Evolutionary conservation across 2,888 invertebrate species (phyloP).

Genomic region (Cephus runcator): DNA sequence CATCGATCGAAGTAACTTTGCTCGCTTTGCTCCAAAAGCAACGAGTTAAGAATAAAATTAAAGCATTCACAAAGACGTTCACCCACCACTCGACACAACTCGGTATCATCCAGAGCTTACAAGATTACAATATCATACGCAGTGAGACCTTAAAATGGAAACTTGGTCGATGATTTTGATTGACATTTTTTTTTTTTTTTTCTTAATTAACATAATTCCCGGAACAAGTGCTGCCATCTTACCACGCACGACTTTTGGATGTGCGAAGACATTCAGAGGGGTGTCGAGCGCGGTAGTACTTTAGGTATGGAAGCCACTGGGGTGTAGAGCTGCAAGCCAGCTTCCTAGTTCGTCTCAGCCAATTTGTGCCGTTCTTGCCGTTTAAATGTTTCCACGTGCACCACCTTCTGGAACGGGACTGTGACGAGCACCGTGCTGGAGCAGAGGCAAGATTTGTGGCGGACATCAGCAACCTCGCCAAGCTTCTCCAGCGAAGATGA

Average conservation of each 20-base stretch:
- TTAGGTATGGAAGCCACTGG: conserved; percentile 44
- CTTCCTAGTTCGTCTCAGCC: conserved; percentile 17
- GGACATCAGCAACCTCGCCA: conserved; percentile 57
- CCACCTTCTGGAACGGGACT: conserved; percentile 7
- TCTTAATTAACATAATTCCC: not conserved
- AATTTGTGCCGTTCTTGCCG: not conserved
- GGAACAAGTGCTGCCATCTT: conserved; percentile 28
- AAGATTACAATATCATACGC: not conserved
- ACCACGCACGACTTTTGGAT: conserved; percentile 63
- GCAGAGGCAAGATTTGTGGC: conserved; percentile 49
- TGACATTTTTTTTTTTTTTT: not conserved
- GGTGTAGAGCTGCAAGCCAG: conserved; percentile 31
- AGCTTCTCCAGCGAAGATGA: conserved; percentile 34
- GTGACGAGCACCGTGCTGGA: conserved; percentile 42
- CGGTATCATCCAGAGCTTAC: too few species aligned
- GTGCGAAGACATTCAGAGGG: conserved; percentile 64
- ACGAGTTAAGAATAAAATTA: not conserved
- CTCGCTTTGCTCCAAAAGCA: not conserved
- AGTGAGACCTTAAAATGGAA: not conserved
- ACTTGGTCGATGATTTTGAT: not conserved
- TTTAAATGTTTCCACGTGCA: not conserved
- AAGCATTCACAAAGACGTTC: not conserved
- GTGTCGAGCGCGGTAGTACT: conserved; percentile 53
- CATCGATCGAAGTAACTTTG: not conserved
- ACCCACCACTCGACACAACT: not conserved